Base-by-base conservation (phyloP, 2,888 invertebrate species). In the Melieria crassipennis region DNA sequence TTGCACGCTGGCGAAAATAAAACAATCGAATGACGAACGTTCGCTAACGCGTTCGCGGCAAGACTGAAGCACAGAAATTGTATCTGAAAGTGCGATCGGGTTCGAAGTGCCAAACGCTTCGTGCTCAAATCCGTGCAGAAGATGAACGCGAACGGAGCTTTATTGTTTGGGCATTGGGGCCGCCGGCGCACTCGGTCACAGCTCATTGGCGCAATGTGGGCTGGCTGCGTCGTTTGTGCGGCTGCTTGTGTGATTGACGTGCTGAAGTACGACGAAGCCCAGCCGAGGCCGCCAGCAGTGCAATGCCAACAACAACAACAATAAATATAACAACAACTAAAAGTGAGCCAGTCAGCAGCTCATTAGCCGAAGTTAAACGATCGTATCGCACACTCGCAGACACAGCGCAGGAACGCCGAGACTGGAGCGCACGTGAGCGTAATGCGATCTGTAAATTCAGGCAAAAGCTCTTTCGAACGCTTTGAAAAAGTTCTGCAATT, bases 41-140 rank as follows among this genome's bases (percentile, higher is more conserved):
- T 30, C 30, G 30, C 30, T 3, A 30, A 30, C 30, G 30, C 67
- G 60, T 67, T 52, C 67, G 60, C 61, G 43, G 67, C 60, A 67
- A 67, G 67, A 67, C 67, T 67, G 50, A 60, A 60, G 52, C 45
- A 52, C 50, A 52, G 61, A 67, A 67, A 67, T n/a, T 67, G 60
- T 67, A 67, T 45, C 67, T 67, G 67, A 67, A 67, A 67, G 67
- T 67, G 61, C 67, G 52, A 67, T 30, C 30, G 30, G 30, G 30
- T 30, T 30, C 30, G 30, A 30, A 30, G 30, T 30, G 30, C 30
- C 30, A 30, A 30, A 30, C 30, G 30, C 30, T 30, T 30, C 30
- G 30, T 30, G 30, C 30, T 30, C 30, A 30, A 30, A 30, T 13
- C 52, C 52, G 13, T 52, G 52, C 6, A 52, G 9, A n/a, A 9